Evolutionary conservation across 2,113 vertebrate species (phyloP).

Genomic region (Pithys albifrons): DNA sequence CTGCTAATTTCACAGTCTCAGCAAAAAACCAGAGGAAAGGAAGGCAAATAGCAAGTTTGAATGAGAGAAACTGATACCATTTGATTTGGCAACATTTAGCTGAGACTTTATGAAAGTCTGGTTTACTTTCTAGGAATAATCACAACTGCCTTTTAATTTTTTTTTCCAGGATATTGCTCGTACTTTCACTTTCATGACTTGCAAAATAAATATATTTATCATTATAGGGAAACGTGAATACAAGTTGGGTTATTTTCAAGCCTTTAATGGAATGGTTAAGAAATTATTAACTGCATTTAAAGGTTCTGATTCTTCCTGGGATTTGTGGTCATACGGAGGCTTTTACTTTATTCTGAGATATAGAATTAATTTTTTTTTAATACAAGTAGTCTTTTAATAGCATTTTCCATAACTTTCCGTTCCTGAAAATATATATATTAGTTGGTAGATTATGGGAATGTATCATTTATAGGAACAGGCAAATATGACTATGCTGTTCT

Average conservation of each 20-base stretch:
- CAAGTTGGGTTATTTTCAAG: not conserved
- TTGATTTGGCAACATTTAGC: not conserved
- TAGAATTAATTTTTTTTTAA: not conserved
- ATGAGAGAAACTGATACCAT: not conserved
- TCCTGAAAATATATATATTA: not conserved
- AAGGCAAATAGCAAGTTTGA: not conserved
- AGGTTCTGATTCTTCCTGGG: accelerated
- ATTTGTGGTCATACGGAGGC: not conserved
- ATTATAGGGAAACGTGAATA: not conserved
- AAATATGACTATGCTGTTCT: not conserved
- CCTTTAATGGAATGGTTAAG: not conserved
- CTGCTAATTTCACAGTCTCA: not conserved
- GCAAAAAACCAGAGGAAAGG: not conserved
- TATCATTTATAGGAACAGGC: accelerated
- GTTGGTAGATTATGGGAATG: not conserved
- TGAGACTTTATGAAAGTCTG: not conserved
- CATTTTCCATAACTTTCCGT: not conserved
- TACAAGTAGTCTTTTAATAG: not conserved
- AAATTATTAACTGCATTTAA: not conserved
- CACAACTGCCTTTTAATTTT: not conserved
- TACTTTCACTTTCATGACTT: not conserved
- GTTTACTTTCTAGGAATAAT: not conserved
- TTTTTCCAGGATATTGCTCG: not conserved
- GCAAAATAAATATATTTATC: not conserved
- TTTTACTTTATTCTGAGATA: not conserved